These are phyloP conservation scores for Pecten maximus DNA, from an alignment of 2,888 invertebrate genomes.

Conservation along the genomic window DNA sequence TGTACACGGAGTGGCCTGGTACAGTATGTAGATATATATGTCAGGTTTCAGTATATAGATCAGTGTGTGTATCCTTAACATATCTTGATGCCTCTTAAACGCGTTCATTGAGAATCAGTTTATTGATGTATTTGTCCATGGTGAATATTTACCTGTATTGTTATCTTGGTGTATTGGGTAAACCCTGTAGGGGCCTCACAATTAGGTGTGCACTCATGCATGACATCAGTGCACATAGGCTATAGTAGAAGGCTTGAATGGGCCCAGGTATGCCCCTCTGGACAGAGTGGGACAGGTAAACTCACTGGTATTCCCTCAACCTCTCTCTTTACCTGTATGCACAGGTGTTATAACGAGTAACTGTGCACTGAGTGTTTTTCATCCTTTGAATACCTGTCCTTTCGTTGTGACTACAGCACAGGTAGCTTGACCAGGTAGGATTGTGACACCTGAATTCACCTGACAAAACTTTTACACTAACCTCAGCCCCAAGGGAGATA, in stretches of 20 bases:
- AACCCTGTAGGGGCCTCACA: background rate
- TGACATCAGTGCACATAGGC: background rate
- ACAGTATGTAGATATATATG: background rate
- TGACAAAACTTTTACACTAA: slow-evolving; percentile 9
- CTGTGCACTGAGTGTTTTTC: background rate
- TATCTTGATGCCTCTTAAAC: background rate
- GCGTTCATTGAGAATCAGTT: background rate
- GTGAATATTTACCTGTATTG: background rate
- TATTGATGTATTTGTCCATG: background rate
- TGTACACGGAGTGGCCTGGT: background rate
- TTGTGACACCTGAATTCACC: background rate
- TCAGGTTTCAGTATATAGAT: background rate
- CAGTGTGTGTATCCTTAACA: background rate
- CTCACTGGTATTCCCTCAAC: background rate
- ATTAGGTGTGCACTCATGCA: background rate
- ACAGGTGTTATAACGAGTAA: background rate
- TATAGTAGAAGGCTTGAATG: background rate
- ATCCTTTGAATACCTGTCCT: background rate
- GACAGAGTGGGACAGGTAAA: background rate
- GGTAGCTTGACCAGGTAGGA: slow-evolving; percentile 1
- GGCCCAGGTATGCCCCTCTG: background rate
- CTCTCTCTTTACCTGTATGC: background rate
- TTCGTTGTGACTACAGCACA: background rate
- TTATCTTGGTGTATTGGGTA: background rate
- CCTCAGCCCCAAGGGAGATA: background rate